phyloP scores from a whole-genome alignment of 2,888 invertebrate genomes.

The Aproaerema taeniolella region DNA sequence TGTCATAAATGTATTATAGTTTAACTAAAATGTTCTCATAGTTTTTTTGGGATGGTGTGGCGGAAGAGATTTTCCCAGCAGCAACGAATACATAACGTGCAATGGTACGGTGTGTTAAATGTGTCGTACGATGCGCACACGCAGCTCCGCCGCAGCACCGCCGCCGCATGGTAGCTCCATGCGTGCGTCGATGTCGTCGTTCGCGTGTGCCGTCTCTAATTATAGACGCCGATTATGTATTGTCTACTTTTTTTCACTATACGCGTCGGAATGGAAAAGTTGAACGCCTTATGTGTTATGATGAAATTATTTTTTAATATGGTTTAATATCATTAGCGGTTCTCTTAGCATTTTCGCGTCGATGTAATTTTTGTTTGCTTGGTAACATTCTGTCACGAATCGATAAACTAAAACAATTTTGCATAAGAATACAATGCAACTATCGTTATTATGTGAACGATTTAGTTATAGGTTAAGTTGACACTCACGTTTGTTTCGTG shows the following conservation, averaged over 20 bases:
- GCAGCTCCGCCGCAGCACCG: not conserved
- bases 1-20: slow-evolving; percentile 19
- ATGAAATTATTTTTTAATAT: slow-evolving; percentile 38
- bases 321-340: slow-evolving; percentile 36
- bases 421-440: slow-evolving; percentile 1
- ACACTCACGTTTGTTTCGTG: too few relatives aligned
- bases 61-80: too few relatives aligned
- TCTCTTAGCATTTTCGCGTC: slow-evolving; percentile 16
- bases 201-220: slow-evolving; percentile 52
- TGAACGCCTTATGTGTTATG: slow-evolving; percentile 52
- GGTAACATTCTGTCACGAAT: slow-evolving; percentile 12
- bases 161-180: slow-evolving; percentile 5
- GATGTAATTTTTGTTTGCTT: slow-evolving; percentile 9
- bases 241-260: slow-evolving; percentile 55
- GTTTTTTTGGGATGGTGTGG: slow-evolving; percentile 22
- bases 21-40: slow-evolving; percentile 26
- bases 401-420: slow-evolving; percentile 5
- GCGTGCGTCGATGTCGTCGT: slow-evolving; percentile 25
- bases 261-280: slow-evolving; percentile 62
- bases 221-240: slow-evolving; percentile 51
- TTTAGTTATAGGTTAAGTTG: too few relatives aligned
- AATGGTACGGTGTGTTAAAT: too few relatives aligned
- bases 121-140: too few relatives aligned
- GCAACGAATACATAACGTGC: too few relatives aligned
- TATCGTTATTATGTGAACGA: slow-evolving; percentile 3